Conservation (phyloP, 2,113 vertebrate species). For the Indicator indicator region DNA sequence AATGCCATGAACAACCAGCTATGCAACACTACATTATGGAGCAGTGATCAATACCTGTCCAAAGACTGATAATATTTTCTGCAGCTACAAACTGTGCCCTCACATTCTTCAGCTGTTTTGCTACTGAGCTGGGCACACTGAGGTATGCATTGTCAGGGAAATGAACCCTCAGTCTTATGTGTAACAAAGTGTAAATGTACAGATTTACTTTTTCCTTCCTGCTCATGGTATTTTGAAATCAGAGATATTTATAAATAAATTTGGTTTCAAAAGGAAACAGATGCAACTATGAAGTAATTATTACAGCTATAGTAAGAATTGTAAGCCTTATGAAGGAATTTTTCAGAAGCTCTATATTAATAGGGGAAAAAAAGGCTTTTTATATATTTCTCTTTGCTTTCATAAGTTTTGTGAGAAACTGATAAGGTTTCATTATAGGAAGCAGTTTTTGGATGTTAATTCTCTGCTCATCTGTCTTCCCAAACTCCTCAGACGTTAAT, state of each 20-base stretch:
- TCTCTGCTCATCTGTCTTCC: slow-evolving; percentile 43
- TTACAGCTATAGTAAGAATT: background rate
- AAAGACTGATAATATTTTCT: background rate
- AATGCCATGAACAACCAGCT: background rate
- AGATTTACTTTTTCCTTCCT: background rate
- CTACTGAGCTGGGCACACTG: background rate
- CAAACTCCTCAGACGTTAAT: slow-evolving; percentile 55
- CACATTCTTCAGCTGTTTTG: background rate
- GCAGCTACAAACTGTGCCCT: background rate
- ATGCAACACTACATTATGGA: background rate
- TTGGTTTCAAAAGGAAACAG: background rate
- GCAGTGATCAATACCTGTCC: background rate
- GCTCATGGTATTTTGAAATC: background rate
- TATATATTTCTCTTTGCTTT: background rate
- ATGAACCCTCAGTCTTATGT: background rate
- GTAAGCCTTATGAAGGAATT: background rate
- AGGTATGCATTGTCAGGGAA: background rate
- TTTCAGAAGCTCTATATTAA: background rate
- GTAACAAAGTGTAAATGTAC: background rate
- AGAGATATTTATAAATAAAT: background rate
- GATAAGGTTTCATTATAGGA: slow-evolving; percentile 21
- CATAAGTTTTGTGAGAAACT: background rate
- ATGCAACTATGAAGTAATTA: background rate
- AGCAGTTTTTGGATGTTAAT: slow-evolving; percentile 62
- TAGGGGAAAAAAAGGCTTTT: background rate